Base-by-base conservation (phyloP, 2,888 invertebrate species). In the Rhagium mordax region DNA sequence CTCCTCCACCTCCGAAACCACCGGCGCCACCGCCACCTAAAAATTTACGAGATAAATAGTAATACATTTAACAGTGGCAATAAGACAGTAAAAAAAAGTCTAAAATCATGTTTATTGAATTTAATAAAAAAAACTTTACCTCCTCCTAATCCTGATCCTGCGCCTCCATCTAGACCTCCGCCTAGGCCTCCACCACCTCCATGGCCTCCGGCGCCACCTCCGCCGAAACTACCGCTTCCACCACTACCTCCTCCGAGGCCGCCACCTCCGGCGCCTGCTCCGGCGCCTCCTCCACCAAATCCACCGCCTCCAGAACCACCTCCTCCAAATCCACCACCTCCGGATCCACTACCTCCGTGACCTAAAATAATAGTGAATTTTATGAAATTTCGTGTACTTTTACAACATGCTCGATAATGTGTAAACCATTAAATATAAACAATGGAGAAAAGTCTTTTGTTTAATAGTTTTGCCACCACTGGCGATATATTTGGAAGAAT, bases 271-370 rank as follows among this genome's bases (percentile, higher is more conserved):
- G 18, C 51, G 1, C 51, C 51, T 51, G 18, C 51, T 16, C 51
- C 51, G 13, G 4, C 8, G 5, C 16, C 15, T 16, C 59, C 41
- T 5, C 68, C 70, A 13, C 33, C 33, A 33, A 10, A 13, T 29
- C 66, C 70, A 49, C 66, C 64, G n/a, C 65, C 60, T 8, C 53
- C 67, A 20, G 57, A 41, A 41, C 67, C 47, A 41, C 60, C 47
- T 27, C 62, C 66, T 60, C 74, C 72, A 13, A 69, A 27, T 18
- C 69, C 57, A 6, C 65, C 51, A n/a, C 71, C 74, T 8, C 47
- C 27, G 47, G 57, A 49, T 29, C 49, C 60, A 5, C 59, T 60
- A 21, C 70, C 70, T 3, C 55, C 70, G 13, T n/a, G n/a, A 41
- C 41, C 41, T 41, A n/a, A 41, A 6, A 24, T 24, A 24, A 24